phyloP scores from a whole-genome alignment of 2,113 vertebrate genomes.

The Crotalus tigris region DNA sequence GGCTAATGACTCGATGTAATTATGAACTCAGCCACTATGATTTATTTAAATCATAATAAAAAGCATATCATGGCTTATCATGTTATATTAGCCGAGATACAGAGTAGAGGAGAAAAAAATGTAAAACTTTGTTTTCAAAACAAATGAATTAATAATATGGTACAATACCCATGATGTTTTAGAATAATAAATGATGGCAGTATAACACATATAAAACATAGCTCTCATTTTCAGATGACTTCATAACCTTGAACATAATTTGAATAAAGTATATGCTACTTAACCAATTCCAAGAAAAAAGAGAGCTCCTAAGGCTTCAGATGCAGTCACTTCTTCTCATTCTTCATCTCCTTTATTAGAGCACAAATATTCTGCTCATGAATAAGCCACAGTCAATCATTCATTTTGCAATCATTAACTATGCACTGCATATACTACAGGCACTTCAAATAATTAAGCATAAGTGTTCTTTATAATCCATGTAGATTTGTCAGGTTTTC shows the following conservation, averaged over 20 bases:
- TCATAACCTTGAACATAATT: slow-evolving; percentile 30
- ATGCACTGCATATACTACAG: slow-evolving; percentile 38
- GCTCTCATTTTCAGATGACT: slow-evolving; percentile 33
- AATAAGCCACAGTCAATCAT: slow-evolving; percentile 45
- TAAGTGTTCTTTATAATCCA: slow-evolving; percentile 29
- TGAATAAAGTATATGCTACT: slow-evolving; percentile 50
- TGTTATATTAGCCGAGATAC: background rate
- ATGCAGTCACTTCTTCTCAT: slow-evolving; percentile 1
- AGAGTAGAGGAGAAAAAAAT: background rate
- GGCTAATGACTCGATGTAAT: background rate
- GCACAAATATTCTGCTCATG: slow-evolving; percentile 32
- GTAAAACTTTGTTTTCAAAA: background rate
- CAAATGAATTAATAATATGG: slow-evolving; percentile 4
- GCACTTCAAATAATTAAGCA: slow-evolving; percentile 48
- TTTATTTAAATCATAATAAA: background rate
- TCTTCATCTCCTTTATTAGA: slow-evolving; percentile 49
- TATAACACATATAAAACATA: slow-evolving; percentile 15
- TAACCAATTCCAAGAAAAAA: slow-evolving; percentile 33
- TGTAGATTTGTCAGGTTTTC: background rate
- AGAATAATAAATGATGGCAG: slow-evolving; percentile 26
- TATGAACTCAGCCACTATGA: background rate
- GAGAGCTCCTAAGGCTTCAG: slow-evolving; percentile 31
- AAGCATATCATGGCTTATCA: background rate
- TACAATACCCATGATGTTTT: background rate
- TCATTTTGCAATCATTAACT: slow-evolving; percentile 52